Conservation (phyloP, 2,797 vertebrate genomes). For the Helarctos malayanus region DNA sequence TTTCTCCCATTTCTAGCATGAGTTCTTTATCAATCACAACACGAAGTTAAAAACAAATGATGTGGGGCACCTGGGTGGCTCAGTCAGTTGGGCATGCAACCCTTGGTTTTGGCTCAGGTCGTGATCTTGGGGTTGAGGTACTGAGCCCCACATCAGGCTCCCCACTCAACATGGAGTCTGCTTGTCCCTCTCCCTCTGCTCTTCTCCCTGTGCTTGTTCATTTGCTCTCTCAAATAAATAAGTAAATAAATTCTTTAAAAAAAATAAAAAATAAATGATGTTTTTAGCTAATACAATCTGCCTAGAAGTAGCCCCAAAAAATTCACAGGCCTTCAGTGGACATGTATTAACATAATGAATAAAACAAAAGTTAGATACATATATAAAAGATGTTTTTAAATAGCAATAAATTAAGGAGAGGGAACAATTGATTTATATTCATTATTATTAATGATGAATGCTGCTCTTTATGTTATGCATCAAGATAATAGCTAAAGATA, state of each 20-base stretch:
- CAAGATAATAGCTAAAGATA: background rate
- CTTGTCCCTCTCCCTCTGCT: background rate
- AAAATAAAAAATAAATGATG: background rate
- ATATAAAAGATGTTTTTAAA: conserved; percentile 31
- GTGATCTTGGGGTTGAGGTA: background rate
- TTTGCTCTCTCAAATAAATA: background rate
- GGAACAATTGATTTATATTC: background rate
- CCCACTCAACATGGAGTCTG: background rate
- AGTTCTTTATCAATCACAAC: conserved; percentile 12
- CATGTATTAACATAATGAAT: conserved; percentile 25
- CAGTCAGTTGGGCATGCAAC: background rate
- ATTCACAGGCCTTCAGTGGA: background rate
- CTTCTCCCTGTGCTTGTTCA: background rate
- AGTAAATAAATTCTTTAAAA: background rate
- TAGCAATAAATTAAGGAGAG: background rate
- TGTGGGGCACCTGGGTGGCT: background rate
- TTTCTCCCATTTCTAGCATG: background rate
- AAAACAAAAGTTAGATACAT: background rate
- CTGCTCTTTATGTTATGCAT: background rate
- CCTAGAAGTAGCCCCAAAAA: background rate
- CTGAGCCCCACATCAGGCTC: background rate
- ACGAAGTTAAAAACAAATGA: background rate
- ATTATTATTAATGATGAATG: background rate
- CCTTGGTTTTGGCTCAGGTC: background rate
- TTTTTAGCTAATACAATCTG: conserved; percentile 19